Conservation (phyloP, 2,113 vertebrate species). For the Heloderma charlesbogerti region DNA sequence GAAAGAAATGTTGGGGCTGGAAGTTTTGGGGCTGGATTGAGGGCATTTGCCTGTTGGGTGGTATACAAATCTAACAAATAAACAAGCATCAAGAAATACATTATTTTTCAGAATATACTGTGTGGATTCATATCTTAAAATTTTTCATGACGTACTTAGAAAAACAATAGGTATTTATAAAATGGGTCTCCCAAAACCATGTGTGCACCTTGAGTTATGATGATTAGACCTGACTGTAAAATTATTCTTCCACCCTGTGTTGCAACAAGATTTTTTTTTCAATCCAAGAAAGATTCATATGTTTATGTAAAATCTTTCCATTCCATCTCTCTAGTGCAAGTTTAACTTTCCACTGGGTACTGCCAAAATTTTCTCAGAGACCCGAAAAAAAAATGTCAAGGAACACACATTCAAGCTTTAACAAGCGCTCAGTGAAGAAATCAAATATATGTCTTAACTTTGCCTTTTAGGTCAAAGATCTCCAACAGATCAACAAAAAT, state of each 20-base stretch:
- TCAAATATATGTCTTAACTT: not conserved
- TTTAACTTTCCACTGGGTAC: constrained; percentile 72
- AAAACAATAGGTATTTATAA: not conserved
- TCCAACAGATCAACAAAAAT: constrained; percentile 42
- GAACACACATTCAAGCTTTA: constrained; percentile 65
- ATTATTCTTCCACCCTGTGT: constrained; percentile 7
- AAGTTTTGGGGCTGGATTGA: too few relatives aligned
- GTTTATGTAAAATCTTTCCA: constrained; percentile 69
- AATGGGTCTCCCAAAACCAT: not conserved
- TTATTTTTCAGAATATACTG: not conserved
- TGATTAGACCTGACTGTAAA: constrained; percentile 12
- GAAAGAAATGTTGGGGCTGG: not conserved
- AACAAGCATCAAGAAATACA: too few relatives aligned
- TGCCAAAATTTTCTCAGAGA: constrained; percentile 70
- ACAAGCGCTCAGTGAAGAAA: constrained; percentile 36
- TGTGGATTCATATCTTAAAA: not conserved
- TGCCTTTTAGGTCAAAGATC: constrained; percentile 36
- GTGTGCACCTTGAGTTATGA: not conserved
- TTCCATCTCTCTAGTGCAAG: constrained; percentile 58
- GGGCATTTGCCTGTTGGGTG: too few relatives aligned
- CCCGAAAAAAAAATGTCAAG: constrained; percentile 48
- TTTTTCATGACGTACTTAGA: not conserved
- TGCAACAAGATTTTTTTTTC: constrained; percentile 45
- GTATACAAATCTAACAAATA: too few relatives aligned
- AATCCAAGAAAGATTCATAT: constrained; percentile 48